phyloP scores from a whole-genome alignment of 1,140 invertebrate genomes.

The Proctacanthus coquilletti region DNA sequence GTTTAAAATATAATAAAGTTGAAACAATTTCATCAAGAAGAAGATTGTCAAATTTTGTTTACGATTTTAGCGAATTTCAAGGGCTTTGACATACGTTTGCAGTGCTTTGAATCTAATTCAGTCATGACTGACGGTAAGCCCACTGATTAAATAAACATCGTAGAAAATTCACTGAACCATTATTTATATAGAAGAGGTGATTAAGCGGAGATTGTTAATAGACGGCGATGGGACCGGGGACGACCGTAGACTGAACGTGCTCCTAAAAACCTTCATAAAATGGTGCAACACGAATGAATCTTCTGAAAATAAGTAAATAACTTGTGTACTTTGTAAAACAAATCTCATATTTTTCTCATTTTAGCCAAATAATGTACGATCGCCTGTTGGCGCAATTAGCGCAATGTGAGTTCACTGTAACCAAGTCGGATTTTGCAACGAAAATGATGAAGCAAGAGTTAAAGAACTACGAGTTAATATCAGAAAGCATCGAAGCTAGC shows the following conservation, averaged over 20 bases:
- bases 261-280: slow-evolving; percentile 78
- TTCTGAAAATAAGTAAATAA: slow-evolving; percentile 48
- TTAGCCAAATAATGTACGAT: slow-evolving; percentile 50
- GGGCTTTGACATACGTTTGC: no score
- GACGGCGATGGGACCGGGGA: slow-evolving; percentile 94
- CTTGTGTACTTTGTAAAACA: not conserved
- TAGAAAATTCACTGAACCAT: no score
- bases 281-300: slow-evolving; percentile 66
- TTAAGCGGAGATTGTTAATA: slow-evolving; percentile 72
- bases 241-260: slow-evolving; percentile 70
- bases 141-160: not conserved
- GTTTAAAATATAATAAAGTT: no score
- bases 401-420: slow-evolving; percentile 76
- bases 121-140: slow-evolving; percentile 1
- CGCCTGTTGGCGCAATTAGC: slow-evolving; percentile 65
- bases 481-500: slow-evolving; percentile 55
- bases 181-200: slow-evolving; percentile 88
- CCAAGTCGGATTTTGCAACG: slow-evolving; percentile 63
- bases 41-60: no score
- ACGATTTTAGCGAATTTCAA: no score
- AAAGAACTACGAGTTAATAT: slow-evolving; percentile 66
- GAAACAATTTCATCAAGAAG: no score
- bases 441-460: slow-evolving; percentile 73
- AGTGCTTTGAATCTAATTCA: no score
- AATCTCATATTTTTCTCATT: slow-evolving; percentile 9